phyloP scores from a whole-genome alignment of 2,113 vertebrate genomes.

The Nothocercus julius region DNA sequence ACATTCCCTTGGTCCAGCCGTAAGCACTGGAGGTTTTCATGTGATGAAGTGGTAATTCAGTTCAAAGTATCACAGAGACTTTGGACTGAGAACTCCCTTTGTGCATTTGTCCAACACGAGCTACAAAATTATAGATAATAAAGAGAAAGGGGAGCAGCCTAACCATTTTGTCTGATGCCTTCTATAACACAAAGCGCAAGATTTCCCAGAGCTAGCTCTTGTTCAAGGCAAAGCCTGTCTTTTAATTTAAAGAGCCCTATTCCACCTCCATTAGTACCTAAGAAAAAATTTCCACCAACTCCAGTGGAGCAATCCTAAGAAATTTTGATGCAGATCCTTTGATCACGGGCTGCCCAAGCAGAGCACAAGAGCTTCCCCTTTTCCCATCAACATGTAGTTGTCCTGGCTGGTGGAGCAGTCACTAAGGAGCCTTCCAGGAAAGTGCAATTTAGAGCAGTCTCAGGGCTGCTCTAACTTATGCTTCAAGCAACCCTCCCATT shows the following conservation, averaged over 20 bases:
- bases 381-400: not conserved
- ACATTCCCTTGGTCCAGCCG: not conserved
- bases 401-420: not conserved
- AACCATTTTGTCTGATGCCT: not conserved
- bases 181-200: not conserved
- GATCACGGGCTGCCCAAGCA: not conserved
- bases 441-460: not conserved
- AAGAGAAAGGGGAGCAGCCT: not conserved
- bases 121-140: slow-evolving; percentile 17
- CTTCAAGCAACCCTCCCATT: not conserved
- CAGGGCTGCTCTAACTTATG: accelerated
- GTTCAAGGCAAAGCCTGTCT: not conserved
- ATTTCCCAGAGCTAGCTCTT: not conserved
- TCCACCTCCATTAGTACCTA: not conserved
- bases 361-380: not conserved
- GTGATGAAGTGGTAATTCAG: slow-evolving; percentile 63
- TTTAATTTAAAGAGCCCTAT: not conserved
- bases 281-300: not conserved
- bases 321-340: not conserved
- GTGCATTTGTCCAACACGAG: not conserved
- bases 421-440: not conserved
- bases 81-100: slow-evolving; percentile 14
- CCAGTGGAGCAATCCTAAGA: not conserved
- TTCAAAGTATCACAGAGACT: slow-evolving; percentile 36
- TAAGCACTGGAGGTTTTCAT: slow-evolving; percentile 40